Conservation (phyloP, 2,113 vertebrate genomes). For the Pandion haliaetus region DNA sequence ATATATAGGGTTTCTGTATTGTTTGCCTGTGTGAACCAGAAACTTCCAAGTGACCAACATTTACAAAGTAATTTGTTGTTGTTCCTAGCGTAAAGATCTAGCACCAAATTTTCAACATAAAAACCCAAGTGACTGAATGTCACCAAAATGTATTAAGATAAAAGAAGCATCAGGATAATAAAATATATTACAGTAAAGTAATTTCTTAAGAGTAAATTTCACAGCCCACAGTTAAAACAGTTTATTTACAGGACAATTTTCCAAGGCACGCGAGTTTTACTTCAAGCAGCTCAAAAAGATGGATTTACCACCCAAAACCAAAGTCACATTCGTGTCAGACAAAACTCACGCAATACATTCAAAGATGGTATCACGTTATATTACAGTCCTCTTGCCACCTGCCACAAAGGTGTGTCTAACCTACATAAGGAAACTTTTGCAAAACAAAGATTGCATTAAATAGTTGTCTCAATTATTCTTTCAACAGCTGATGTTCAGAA, state of each 20-base stretch:
- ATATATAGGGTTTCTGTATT: neutral
- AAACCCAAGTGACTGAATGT: neutral
- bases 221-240: neutral
- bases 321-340: neutral
- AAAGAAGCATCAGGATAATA: neutral
- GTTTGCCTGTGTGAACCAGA: neutral
- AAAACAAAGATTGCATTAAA: conserved; percentile 9
- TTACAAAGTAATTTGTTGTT: neutral
- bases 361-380: neutral
- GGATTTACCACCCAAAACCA: neutral
- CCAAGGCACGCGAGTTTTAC: neutral
- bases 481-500: neutral
- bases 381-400: neutral
- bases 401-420: neutral
- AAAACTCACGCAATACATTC: neutral
- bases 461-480: neutral
- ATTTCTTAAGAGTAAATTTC: neutral
- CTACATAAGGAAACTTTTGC: neutral
- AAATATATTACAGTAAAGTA: neutral
- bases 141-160: neutral
- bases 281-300: neutral
- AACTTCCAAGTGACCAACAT: neutral
- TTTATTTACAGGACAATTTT: neutral
- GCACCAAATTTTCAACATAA: neutral
- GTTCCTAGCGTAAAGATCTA: neutral